Conservation (phyloP, 2,888 invertebrate species). For the Ormyrus pomaceus region DNA sequence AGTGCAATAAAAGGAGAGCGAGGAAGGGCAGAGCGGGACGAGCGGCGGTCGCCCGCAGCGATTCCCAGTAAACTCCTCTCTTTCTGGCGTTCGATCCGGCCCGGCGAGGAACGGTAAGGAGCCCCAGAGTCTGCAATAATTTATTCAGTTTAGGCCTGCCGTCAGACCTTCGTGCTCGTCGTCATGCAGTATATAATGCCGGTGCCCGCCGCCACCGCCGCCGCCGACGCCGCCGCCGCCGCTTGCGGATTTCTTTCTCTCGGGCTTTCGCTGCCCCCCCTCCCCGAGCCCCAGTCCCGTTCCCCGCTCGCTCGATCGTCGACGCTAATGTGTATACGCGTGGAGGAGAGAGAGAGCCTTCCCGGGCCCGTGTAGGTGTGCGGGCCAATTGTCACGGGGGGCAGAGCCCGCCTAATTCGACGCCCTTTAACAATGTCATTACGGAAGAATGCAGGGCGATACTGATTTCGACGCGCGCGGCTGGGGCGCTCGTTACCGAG, state of each 20-base stretch:
- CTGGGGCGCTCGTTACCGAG: background rate
- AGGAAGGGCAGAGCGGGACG: slow-evolving; percentile 28
- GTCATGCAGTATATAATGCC: background rate
- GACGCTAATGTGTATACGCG: slow-evolving; percentile 43
- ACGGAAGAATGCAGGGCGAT: slow-evolving; percentile 13
- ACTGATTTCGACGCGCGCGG: background rate
- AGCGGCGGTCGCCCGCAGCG: slow-evolving; percentile 56
- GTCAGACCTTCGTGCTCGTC: slow-evolving; percentile 57
- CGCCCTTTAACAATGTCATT: slow-evolving; percentile 32
- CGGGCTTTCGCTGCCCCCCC: slow-evolving; percentile 4
- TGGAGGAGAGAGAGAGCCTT: slow-evolving; percentile 26
- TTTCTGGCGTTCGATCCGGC: slow-evolving; percentile 29
- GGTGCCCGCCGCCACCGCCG: background rate
- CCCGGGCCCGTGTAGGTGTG: slow-evolving; percentile 48
- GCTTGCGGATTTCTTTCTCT: background rate
- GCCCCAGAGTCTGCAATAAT: slow-evolving; percentile 67
- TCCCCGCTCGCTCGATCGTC: slow-evolving; percentile 39
- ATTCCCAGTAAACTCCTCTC: slow-evolving; percentile 50
- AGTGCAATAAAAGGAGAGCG: slow-evolving; percentile 53
- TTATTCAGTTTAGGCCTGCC: slow-evolving; percentile 70
- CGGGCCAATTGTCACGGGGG: slow-evolving; percentile 37
- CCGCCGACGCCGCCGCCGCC: background rate
- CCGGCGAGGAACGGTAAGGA: slow-evolving; percentile 58
- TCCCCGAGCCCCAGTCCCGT: background rate
- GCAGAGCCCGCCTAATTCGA: slow-evolving; percentile 38